Evolutionary conservation across 2,888 invertebrate species (phyloP), one percentile per base, ranked within the genome.

Genomic region (Scelioninae gen. 1): DNA sequence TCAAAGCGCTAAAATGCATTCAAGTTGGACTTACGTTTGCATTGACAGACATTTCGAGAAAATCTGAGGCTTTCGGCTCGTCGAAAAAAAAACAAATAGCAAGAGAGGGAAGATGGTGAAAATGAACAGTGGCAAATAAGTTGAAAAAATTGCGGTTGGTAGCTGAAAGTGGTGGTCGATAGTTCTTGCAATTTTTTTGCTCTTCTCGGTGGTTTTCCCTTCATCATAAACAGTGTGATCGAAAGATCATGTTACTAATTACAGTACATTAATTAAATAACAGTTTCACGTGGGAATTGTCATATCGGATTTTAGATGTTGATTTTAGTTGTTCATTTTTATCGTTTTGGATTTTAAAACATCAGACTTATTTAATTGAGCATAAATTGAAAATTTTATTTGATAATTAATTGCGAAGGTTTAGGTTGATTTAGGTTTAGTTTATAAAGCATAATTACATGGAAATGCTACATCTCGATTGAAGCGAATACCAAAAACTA

Each of bases 121-220:
- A 75, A 82, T 82, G 68, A 81, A 76, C 71, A 69, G 51, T 72
- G 63, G 34, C 55, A 40, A 68, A 60, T 58, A 76, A 78, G 76
- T 65, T 68, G 53, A 32, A 78, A 78, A 66, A 80, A 74, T 71
- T 83, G 74, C 76, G 77, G 80, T 76, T 84, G 85, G 85, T 86
- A 85, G 85, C 82, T 82, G 66, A 85, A 85, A 85, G 87, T 87
- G 87, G 87, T 87, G 87, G 87, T 87, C 87, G 84, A 76, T 82
- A 69, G 62, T 82, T 72, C 65, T 51, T 60, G 40, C 31, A 13
- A 13, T 43, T 77, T 38, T 53, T 49, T 45, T 34, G 16, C 56
- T 9, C 23, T 49, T 43, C 11, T 43, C 43, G 9, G 4, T 34
- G n/a, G n/a, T n/a, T n/a, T n/a, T n/a, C n/a, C n/a, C 31, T 38